Conservation (phyloP, 2,113 vertebrate genomes). For the Corydoras sp. region DNA sequence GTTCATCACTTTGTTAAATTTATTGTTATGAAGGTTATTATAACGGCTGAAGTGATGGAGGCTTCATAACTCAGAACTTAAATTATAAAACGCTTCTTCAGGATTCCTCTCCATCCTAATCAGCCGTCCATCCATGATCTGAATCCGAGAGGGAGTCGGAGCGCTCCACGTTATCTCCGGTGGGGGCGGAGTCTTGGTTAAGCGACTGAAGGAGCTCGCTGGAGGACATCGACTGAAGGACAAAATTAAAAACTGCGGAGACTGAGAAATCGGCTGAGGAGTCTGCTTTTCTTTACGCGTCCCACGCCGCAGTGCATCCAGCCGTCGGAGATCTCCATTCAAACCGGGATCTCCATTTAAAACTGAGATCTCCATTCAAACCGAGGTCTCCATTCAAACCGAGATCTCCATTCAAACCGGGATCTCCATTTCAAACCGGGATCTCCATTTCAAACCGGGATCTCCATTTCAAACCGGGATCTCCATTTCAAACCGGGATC, state of each 20-base stretch:
- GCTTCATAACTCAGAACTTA: too few species aligned
- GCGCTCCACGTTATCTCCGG: constrained; percentile 17
- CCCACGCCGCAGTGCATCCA: background rate
- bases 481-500: too few species aligned
- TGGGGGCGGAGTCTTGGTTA: constrained; percentile 18
- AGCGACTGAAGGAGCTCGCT: constrained; percentile 17
- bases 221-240: constrained; percentile 18
- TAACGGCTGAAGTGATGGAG: too few species aligned
- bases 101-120: constrained; percentile 11
- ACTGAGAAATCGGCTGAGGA: background rate
- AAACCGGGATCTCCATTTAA: background rate
- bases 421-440: too few species aligned
- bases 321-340: background rate
- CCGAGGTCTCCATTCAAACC: too few species aligned
- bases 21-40: too few species aligned
- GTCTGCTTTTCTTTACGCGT: background rate
- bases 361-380: too few species aligned
- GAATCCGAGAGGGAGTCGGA: constrained; percentile 16
- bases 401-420: too few species aligned
- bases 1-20: too few species aligned
- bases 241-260: constrained; percentile 18
- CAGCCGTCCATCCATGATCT: constrained; percentile 9
- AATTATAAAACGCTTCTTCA: background rate
- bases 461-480: too few species aligned
- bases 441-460: too few species aligned